phyloP scores from a whole-genome alignment of 2,113 vertebrate genomes.

The Polypterus senegalus region DNA sequence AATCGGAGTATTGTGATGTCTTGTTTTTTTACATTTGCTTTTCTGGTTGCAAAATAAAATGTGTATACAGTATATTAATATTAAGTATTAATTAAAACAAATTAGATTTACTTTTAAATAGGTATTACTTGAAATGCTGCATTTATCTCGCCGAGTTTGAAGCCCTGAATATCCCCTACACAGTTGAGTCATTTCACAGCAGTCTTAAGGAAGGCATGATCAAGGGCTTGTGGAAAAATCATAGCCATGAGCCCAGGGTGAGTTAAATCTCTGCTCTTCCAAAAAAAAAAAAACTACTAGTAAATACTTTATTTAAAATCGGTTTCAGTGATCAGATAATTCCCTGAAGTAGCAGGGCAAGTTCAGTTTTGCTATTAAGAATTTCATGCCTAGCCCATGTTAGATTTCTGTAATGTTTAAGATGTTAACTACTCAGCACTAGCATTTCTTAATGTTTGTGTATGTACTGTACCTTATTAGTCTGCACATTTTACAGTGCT shows the following conservation, averaged over 20 bases:
- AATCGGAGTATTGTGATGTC: background rate
- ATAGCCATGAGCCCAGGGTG: conserved; percentile 82
- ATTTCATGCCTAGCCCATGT: background rate
- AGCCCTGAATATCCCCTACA: conserved; percentile 80
- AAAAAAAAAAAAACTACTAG: background rate
- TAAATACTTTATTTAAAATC: background rate
- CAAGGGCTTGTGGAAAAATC: conserved; percentile 94
- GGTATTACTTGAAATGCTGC: conserved; percentile 73
- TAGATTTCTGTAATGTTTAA: no score
- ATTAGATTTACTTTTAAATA: conserved; percentile 31
- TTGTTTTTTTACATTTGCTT: background rate
- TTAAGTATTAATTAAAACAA: background rate
- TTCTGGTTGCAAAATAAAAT: background rate
- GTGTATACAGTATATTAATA: background rate
- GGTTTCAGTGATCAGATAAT: background rate
- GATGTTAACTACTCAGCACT: no score
- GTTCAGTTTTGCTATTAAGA: background rate
- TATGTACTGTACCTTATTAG: no score
- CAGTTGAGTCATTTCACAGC: conserved; percentile 72
- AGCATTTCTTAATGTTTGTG: conserved; percentile 1
- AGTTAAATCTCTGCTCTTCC: background rate
- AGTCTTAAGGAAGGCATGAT: conserved; percentile 90
- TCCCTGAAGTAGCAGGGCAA: background rate
- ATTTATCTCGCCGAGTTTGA: conserved; percentile 81
- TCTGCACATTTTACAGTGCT: no score